Percentiles rank a stretch among this genome's conserved stretches.
phyloP scores from a whole-genome alignment of 1,140 invertebrate species.

The Chrysoperla carnea region DNA sequence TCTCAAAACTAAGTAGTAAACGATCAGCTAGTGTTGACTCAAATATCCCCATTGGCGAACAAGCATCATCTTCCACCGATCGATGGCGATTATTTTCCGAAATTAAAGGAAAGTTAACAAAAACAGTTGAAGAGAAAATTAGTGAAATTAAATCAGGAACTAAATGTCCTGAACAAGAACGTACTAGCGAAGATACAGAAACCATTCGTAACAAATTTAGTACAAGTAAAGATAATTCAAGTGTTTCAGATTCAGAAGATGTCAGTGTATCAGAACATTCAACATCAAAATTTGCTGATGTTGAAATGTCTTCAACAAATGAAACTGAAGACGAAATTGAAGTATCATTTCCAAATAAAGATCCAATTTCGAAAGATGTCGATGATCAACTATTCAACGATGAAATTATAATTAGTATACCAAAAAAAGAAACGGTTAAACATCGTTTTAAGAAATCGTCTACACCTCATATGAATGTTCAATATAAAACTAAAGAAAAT shows the following conservation, averaged over 20 bases:
- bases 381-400: background rate
- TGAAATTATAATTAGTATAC: too few species aligned
- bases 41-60: slow-evolving; percentile 14
- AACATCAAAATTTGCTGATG: background rate
- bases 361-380: slow-evolving; percentile 3
- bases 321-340: slow-evolving; percentile 5
- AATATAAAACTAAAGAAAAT: too few species aligned
- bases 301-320: background rate
- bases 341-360: slow-evolving; percentile 21
- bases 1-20: slow-evolving; percentile 20
- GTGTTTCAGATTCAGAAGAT: slow-evolving; percentile 38
- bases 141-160: slow-evolving; percentile 32
- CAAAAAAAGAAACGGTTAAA: too few species aligned
- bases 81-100: slow-evolving; percentile 34
- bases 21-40: slow-evolving; percentile 26
- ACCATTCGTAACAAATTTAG: slow-evolving; percentile 5
- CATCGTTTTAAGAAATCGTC: too few species aligned
- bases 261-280: slow-evolving; percentile 7
- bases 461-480: too few species aligned
- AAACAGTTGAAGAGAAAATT: slow-evolving; percentile 42
- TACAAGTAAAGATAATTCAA: slow-evolving; percentile 29
- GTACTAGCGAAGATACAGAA: background rate
- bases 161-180: slow-evolving; percentile 3
- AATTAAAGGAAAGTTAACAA: slow-evolving; percentile 38
- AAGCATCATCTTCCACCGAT: slow-evolving; percentile 29